These are phyloP conservation scores for Stegostoma tigrinum DNA, from an alignment of 2,113 vertebrate genomes.

Conservation along the genomic window DNA sequence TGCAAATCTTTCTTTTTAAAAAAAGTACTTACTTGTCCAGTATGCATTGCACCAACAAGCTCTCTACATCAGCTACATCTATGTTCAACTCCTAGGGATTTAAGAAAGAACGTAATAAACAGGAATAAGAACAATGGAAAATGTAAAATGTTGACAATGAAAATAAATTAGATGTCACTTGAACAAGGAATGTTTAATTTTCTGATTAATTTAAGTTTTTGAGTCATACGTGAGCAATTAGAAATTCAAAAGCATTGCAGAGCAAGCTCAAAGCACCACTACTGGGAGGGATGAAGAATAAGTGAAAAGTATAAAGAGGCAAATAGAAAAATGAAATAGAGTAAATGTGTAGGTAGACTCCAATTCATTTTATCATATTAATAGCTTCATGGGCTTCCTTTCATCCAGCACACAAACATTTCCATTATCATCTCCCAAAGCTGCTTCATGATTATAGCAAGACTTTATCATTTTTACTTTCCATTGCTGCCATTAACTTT, in stretches of 20 bases:
- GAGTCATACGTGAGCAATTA: neutral
- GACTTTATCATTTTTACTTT: neutral
- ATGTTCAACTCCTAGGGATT: slow-evolving; percentile 89
- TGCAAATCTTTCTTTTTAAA: neutral
- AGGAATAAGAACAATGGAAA: neutral
- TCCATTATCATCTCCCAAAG: neutral
- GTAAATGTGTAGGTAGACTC: neutral
- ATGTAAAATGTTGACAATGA: neutral
- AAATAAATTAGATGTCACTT: neutral
- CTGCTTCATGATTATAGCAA: too few species aligned
- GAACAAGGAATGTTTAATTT: neutral
- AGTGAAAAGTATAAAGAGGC: neutral
- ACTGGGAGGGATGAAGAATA: neutral
- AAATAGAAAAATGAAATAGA: neutral
- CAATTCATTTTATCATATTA: neutral
- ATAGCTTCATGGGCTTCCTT: neutral
- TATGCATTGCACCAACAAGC: slow-evolving; percentile 98
- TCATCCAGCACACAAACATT: neutral
- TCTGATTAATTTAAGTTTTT: neutral
- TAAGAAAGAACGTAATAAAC: slow-evolving; percentile 42
- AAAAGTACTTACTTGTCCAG: slow-evolving; percentile 87
- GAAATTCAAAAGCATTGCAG: neutral
- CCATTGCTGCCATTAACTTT: neutral
- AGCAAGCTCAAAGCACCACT: neutral
- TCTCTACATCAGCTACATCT: slow-evolving; percentile 97